Base-by-base conservation (phyloP, 2,888 invertebrate genomes). In the Cryptocheilus praepositus region DNA sequence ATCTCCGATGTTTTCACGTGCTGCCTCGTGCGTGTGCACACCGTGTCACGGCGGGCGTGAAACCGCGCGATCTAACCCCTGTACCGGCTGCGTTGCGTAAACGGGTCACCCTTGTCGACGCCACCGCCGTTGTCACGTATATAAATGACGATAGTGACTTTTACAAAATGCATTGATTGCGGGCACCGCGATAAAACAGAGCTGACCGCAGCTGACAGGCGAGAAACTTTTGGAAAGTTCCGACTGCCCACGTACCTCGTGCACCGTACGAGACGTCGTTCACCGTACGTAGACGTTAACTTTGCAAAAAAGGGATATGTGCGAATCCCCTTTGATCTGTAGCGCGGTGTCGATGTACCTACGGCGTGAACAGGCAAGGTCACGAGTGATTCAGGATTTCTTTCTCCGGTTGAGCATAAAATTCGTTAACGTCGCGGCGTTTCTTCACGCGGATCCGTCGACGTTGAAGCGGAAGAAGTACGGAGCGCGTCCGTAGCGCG, bases 1-100 rank as follows among this genome's bases (percentile, higher is more conserved):
- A 68, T 73, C 67, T 79, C 69, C 70, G 78, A 71, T 64, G 64
- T 65, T 60, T 68, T 64, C 61, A 22, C 46, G 58, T 46, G 58
- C 21, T 13, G 58, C 22, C 36, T n/a, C 49, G 49, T 49, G 49
- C 18, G 49, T 49, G 18, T 49, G 49, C 49, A 49, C 36, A 57
- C 21, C 46, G 61, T 43, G 53, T 44, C 61, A 55, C 36, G 21
- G 61, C 58, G 64, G 53, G 64, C 64, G 64, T 64, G 59, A 64
- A 44, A 28, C 52, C 62, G 55, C 56, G 56, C 62, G 55, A 36
- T 36, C 36, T 36, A 36, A 36, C 36, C 36, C 36, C 36, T 36
- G 36, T 7, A 11, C 36, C 36, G 36, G 36, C 36, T 36, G 36
- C 36, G 11, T 36, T 36, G 36, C 36, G 36, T 36, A 36, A 36